Evolutionary conservation across 2,888 invertebrate genomes (phyloP).

Genomic region (Hypselothyrea guttata): DNA sequence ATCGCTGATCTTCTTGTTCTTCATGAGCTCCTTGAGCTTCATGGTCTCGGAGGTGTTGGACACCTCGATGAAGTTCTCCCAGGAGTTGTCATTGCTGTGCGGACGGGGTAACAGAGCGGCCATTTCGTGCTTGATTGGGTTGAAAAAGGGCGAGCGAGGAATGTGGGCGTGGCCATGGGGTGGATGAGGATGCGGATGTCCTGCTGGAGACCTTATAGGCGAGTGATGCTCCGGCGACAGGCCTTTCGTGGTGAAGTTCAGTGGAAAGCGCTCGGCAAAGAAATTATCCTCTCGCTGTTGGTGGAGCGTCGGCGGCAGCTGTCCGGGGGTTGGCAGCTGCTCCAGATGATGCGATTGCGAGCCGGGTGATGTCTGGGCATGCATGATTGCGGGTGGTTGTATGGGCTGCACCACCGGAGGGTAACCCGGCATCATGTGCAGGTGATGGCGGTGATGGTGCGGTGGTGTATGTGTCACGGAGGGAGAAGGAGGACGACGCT

Average conservation of each 20-base stretch:
- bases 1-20: slow-evolving; percentile 97
- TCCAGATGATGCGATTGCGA: slow-evolving; percentile 81
- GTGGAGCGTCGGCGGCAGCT: slow-evolving; percentile 77
- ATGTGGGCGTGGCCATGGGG: slow-evolving; percentile 73
- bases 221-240: slow-evolving; percentile 81
- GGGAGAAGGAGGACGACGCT: slow-evolving; percentile 27
- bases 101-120: slow-evolving; percentile 86
- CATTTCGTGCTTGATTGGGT: slow-evolving; percentile 82
- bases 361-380: slow-evolving; percentile 82
- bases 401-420: slow-evolving; percentile 82
- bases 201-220: slow-evolving; percentile 80
- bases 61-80: slow-evolving; percentile 98
- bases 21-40: slow-evolving; percentile 97
- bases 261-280: slow-evolving; percentile 78
- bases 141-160: slow-evolving; percentile 81
- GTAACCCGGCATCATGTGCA: slow-evolving; percentile 56
- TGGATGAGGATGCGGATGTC: slow-evolving; percentile 33
- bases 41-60: slow-evolving; percentile 93
- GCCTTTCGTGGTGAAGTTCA: slow-evolving; percentile 78
- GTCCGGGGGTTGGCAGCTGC: slow-evolving; percentile 79
- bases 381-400: slow-evolving; percentile 77
- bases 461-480: slow-evolving; percentile 9
- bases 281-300: slow-evolving; percentile 77
- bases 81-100: slow-evolving; percentile 96
- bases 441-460: background rate